Evolutionary conservation across 2,888 invertebrate genomes (phyloP).

Genomic region (Tipula helvola): DNA sequence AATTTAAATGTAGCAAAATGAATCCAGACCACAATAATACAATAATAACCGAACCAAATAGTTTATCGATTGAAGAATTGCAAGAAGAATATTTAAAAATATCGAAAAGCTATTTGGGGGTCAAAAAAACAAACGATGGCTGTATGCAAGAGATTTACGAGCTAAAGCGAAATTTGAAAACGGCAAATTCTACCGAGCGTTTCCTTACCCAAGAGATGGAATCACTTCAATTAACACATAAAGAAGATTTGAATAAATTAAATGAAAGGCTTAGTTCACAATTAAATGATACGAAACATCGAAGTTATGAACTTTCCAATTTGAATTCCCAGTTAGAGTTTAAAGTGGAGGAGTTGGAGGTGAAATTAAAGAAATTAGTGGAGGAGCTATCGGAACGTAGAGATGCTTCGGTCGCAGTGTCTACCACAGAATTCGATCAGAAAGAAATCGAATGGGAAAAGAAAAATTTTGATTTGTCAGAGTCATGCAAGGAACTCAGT

Average conservation of each 20-base stretch:
- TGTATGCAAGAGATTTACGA: conserved; percentile 31
- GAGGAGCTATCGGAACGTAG: conserved; percentile 10
- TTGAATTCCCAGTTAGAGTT: not conserved
- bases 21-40: not conserved
- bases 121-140: conserved; percentile 23
- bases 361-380: conserved; percentile 9
- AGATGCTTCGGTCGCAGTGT: not conserved
- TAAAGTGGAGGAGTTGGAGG: conserved; percentile 9
- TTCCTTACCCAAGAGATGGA: conserved; percentile 31
- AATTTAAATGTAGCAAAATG: not conserved
- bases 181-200: conserved; percentile 25
- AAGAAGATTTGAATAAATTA: conserved; percentile 16
- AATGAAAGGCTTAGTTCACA: conserved; percentile 13
- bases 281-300: not conserved
- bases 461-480: conserved; percentile 21
- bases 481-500: conserved; percentile 21
- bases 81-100: conserved; percentile 29
- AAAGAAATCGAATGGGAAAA: conserved; percentile 22
- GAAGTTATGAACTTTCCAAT: not conserved
- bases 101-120: conserved; percentile 22
- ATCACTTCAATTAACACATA: conserved; percentile 18
- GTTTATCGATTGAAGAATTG: conserved; percentile 24
- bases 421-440: not conserved
- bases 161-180: conserved; percentile 28
- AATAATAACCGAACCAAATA: not conserved